phyloP scores from a whole-genome alignment of 2,797 vertebrate species.

The Salarias fasciatus region DNA sequence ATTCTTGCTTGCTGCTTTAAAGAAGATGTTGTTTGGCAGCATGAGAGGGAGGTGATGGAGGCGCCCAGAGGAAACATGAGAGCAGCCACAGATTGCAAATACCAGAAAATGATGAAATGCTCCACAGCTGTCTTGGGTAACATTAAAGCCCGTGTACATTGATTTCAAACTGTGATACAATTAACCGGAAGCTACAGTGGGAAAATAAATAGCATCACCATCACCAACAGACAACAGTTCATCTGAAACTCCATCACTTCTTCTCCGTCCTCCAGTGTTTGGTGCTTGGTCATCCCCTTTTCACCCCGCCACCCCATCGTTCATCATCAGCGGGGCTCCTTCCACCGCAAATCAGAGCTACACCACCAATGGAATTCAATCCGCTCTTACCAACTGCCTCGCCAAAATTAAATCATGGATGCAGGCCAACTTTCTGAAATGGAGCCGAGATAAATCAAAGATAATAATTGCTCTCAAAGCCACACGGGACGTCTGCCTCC shows the following conservation, averaged over 20 bases:
- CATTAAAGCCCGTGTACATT: constrained; percentile 10
- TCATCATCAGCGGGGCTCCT: neutral
- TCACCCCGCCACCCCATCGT: neutral
- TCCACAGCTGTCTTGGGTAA: neutral
- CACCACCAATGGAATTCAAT: constrained; percentile 16
- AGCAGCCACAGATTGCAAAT: neutral
- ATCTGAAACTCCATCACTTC: neutral
- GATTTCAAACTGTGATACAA: constrained; percentile 4
- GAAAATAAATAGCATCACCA: neutral
- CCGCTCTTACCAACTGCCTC: neutral
- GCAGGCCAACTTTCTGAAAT: constrained; percentile 2
- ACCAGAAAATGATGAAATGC: too few relatives aligned
- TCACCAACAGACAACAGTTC: neutral
- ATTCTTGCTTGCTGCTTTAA: constrained; percentile 6
- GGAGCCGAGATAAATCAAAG: neutral
- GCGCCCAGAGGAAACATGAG: neutral
- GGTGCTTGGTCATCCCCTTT: accelerated
- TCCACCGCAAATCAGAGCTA: neutral
- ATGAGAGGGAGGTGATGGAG: neutral
- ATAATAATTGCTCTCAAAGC: neutral
- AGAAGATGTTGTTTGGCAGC: constrained; percentile 2
- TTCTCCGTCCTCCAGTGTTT: neutral
- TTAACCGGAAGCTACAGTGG: constrained; percentile 6
- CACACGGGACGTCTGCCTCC: neutral
- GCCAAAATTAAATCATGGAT: constrained; percentile 8